Evolutionary conservation across 2,888 invertebrate species (phyloP), one percentile per base, ranked within the genome.

Genomic region (Limnephilus rhombicus): DNA sequence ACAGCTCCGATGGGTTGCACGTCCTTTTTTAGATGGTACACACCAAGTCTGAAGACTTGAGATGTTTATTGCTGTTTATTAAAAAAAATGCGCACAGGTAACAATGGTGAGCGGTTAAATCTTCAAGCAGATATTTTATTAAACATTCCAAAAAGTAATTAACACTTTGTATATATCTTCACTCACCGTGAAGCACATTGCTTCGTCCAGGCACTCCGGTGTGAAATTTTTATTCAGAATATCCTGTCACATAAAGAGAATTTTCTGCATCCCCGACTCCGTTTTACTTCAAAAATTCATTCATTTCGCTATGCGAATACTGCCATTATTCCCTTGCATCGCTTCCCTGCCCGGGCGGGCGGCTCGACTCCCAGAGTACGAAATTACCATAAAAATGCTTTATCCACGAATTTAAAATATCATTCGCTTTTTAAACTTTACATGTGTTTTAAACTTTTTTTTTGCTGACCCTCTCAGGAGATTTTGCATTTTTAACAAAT

Each of bases 331-430:
- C 68, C 88, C 24, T 18, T n/a, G 85, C 85, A 86, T 83, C 31
- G 83, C 85, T 86, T 29, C 49, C 41, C 45, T n/a, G 45, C 86
- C n/a, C 49, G 7, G 9, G 49, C 49, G 0, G 3, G 15, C 18
- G 41, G 18, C 5, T 3, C n/a, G 24, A 15, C 53, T 68, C 87
- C 12, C n/a, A 18, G 37, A 88, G 68, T 53, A 68, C 15, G 31
- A 37, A 34, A 88, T 88, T 68, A 80, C 41, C 88, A 80, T 68
- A 88, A 88, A 88, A 88, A 88, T 88, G 31, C 83, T 83, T 83
- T 83, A 83, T 83, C 83, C 83, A 37, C 83, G 15, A 37, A 83
- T 31, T 83, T 83, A 83, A 83, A 83, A 83, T 83, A 34, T 34
- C 37, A 18, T 83, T 83, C 53, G 53, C 53, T 68, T 68, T 68